Conservation (phyloP, 2,888 invertebrate genomes). For the Machimus rusticus region DNA sequence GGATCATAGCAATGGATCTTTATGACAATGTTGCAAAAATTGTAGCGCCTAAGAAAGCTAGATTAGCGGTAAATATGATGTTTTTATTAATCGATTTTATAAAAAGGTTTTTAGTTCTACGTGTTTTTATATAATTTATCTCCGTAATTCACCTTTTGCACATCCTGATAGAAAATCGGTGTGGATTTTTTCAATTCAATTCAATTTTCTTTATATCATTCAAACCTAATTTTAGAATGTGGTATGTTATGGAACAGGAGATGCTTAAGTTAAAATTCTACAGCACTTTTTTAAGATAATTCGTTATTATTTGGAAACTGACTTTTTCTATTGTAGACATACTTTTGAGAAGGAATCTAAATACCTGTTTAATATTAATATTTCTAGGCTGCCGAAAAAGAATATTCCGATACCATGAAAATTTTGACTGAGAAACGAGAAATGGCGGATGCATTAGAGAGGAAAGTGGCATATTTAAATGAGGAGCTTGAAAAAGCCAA, state of each 20-base stretch:
- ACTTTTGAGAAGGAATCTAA: background rate
- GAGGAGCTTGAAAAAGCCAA: conserved; percentile 76
- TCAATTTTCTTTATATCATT: no score
- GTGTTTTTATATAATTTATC: no score
- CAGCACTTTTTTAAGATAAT: no score
- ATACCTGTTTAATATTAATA: background rate
- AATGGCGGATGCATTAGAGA: conserved; percentile 78
- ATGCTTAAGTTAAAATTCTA: no score
- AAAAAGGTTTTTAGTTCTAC: background rate
- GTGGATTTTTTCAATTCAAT: no score
- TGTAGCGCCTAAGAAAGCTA: conserved; percentile 87
- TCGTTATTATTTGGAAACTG: no score
- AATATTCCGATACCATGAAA: conserved; percentile 83
- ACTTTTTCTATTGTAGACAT: no score
- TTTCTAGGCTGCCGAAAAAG: conserved; percentile 76
- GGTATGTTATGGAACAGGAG: no score
- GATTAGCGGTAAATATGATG: background rate
- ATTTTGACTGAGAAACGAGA: conserved; percentile 84
- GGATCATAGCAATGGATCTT: conserved; percentile 93
- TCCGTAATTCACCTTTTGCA: no score
- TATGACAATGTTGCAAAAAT: conserved; percentile 86
- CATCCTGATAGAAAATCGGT: no score
- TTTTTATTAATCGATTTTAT: background rate
- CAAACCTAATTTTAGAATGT: no score
- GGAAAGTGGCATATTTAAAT: conserved; percentile 75